These are phyloP conservation scores for Eristalis tenax DNA, from an alignment of 2,888 invertebrate species.

Conservation along the genomic window DNA sequence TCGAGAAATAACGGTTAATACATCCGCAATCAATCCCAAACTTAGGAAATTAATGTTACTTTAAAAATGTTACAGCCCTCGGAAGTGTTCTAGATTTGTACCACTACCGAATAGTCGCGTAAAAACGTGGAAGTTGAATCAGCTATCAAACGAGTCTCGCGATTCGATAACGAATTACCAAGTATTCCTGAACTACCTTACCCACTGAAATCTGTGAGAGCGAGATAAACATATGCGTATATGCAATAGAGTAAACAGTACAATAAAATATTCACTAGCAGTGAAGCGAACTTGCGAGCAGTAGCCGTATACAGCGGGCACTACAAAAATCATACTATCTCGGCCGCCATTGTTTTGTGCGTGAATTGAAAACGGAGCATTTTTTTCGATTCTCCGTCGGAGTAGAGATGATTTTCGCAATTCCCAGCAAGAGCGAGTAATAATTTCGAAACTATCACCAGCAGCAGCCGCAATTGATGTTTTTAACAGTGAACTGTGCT, in stretches of 20 bases:
- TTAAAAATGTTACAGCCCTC: background rate
- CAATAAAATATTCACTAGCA: conserved; percentile 25
- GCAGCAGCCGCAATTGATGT: conserved; percentile 8
- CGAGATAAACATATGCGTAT: conserved; percentile 33
- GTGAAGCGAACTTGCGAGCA: conserved; percentile 36
- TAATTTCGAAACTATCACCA: conserved; percentile 14
- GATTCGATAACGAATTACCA: conserved; percentile 31
- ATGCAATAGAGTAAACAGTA: conserved; percentile 44
- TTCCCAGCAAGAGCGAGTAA: conserved; percentile 32
- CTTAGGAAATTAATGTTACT: too few species aligned
- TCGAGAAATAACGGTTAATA: background rate
- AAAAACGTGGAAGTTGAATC: conserved; percentile 64
- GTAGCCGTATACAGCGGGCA: conserved; percentile 60
- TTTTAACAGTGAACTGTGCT: conserved; percentile 31
- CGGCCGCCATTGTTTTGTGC: conserved; percentile 70
- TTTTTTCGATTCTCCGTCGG: conserved; percentile 62
- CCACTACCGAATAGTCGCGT: background rate
- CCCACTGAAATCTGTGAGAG: background rate
- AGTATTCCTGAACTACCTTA: conserved; percentile 41
- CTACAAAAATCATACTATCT: conserved; percentile 70
- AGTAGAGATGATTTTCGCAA: conserved; percentile 45
- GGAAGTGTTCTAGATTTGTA: background rate
- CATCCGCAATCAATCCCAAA: background rate
- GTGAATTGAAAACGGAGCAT: conserved; percentile 68
- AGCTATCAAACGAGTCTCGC: conserved; percentile 53